A percentile compares a stretch with the other conserved stretches of the same genome.
phyloP scores from a whole-genome alignment of 2,888 invertebrate species.

The Himalopsyche kuldschensis region DNA sequence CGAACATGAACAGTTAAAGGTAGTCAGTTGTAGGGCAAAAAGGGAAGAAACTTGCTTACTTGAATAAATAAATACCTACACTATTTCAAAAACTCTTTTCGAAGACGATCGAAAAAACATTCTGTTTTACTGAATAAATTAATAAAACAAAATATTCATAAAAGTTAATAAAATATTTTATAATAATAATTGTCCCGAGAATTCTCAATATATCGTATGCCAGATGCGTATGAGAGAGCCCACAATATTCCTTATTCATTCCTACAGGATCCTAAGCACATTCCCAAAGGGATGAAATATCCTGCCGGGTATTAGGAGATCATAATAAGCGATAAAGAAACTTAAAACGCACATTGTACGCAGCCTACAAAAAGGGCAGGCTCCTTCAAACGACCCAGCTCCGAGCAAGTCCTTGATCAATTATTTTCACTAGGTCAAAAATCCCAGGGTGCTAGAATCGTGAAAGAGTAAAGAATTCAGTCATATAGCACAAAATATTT shows the following conservation, averaged over 20 bases:
- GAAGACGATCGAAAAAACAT: too few species aligned
- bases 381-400: slow-evolving; percentile 49
- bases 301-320: slow-evolving; percentile 57
- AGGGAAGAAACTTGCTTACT: not conserved
- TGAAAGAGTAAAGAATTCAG: slow-evolving; percentile 14
- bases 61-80: too few species aligned
- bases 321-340: slow-evolving; percentile 49
- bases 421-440: slow-evolving; percentile 41
- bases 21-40: not conserved
- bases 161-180: too few species aligned
- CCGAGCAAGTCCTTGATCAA: slow-evolving; percentile 42
- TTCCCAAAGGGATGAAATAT: slow-evolving; percentile 64
- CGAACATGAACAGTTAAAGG: slow-evolving; percentile 39
- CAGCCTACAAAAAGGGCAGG: slow-evolving; percentile 47
- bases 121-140: too few species aligned
- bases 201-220: too few species aligned
- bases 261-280: slow-evolving; percentile 24
- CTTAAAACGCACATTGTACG: slow-evolving; percentile 44
- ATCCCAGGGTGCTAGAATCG: slow-evolving; percentile 30
- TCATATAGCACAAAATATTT: not conserved
- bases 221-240: too few species aligned
- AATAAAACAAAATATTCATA: too few species aligned
- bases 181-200: too few species aligned
- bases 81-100: too few species aligned
- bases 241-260: not conserved